Evolutionary conservation across 2,797 vertebrate species (phyloP).

Genomic region (Dendrocincla fuliginosa): DNA sequence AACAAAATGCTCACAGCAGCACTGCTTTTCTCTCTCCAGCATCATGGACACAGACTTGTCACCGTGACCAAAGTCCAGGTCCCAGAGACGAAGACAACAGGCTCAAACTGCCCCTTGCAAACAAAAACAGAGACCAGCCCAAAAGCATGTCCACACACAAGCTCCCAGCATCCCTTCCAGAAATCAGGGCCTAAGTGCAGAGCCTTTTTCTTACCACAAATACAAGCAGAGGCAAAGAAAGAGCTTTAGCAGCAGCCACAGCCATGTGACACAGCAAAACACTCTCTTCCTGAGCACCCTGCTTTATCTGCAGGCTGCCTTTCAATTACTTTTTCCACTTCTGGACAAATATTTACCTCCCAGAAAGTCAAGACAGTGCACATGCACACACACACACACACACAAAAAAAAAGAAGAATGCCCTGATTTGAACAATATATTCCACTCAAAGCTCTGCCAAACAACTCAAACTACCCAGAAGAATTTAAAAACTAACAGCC

Average conservation of each 20-base stretch:
- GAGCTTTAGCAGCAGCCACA: neutral
- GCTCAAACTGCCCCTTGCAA: neutral
- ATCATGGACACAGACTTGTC: neutral
- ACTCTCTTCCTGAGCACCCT: neutral
- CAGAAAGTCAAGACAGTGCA: neutral
- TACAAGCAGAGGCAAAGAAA: neutral
- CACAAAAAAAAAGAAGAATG: neutral
- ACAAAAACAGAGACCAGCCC: neutral
- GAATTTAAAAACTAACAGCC: constrained; percentile 18
- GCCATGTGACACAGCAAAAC: neutral
- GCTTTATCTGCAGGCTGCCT: constrained; percentile 8
- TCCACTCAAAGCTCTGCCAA: neutral
- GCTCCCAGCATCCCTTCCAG: neutral
- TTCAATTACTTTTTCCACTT: constrained; percentile 15
- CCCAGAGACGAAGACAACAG: neutral
- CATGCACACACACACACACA: too few relatives aligned
- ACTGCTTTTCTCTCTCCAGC: neutral
- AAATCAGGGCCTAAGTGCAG: neutral
- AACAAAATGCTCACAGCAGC: neutral
- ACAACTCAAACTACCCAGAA: constrained; percentile 8
- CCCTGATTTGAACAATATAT: neutral
- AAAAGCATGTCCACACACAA: rapidly evolving
- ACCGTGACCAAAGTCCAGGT: neutral
- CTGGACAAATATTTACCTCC: constrained; percentile 29
- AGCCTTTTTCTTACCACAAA: neutral